Evolutionary conservation across 2,797 vertebrate species (phyloP), one percentile per base, ranked within the genome.

Genomic region (Halcyon chelicuti): DNA sequence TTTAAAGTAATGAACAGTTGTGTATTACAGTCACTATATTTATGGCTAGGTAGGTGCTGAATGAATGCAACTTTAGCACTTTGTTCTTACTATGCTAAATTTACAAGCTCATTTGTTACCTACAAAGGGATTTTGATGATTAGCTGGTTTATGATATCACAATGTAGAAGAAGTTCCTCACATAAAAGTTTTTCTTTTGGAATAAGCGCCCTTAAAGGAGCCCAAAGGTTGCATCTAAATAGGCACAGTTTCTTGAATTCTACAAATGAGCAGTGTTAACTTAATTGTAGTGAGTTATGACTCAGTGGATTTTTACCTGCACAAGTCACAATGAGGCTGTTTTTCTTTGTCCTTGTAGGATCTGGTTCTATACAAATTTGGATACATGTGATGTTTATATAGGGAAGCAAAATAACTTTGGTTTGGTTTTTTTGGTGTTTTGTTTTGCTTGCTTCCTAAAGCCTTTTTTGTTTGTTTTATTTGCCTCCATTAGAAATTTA

Each of bases 291-390:
- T n/a, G 65, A 63, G 57, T 26, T 92, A 35, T 67, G 28, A 55
- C 18, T 90, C 16, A 15, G 17, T 54, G 14, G 18, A 44, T 14
- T 68, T 51, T 77, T 37, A 17, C 33, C 61, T 58, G 18, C 2
- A 2, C 0, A 0, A 35, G 1, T 66, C 5, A 12, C 18, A 28
- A 57, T 58, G 16, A 40, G 33, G 33, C 8, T 37, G 15, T 21
- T 42, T 73, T n/a, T 58, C 16, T 65, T 52, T 49, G 16, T 62
- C 11, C 25, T 29, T 77, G 16, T 8, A 51, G n/a, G 9, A 23
- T 60, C 21, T 55, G 63, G 40, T 72, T 19, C 31, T 82, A 23
- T 33, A 14, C 14, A 37, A 52, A 66, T 28, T 6, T 79, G 31
- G 2, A 4, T 68, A 26, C 0, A 0, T 9, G 9, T 26, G 18